Evolutionary conservation across 2,113 vertebrate species (phyloP), one percentile per base, ranked within the genome.

Genomic region (Brachypteracias leptosomus): DNA sequence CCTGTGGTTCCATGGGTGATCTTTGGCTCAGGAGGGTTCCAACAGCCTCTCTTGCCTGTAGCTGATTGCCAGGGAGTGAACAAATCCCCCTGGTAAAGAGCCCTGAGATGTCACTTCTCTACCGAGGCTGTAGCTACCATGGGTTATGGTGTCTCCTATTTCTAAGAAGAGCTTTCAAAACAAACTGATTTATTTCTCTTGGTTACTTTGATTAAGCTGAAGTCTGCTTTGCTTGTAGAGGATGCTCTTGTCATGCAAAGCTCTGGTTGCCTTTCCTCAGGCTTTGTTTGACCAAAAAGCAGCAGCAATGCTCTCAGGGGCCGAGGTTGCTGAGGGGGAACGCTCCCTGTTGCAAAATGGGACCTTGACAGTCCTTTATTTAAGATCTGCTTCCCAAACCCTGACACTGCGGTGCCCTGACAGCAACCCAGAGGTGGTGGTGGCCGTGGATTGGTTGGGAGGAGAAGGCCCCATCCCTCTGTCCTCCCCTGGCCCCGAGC

Each of bases 271-370:
- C 61, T 58, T 75, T 74, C 38, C 38, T 47, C 21, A 7, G 66
- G 33, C 44, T 57, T 68, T 55, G 13, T 72, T 61, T 57, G 36
- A 52, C n/a, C 49, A 47, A 47, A 63, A 51, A 63, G 49, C 54
- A 68, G 47, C 42, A 33, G 36, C 0, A 2, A 63, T 47, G 38
- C 67, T 47, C 42, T 31, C 0, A 1, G 58, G 36, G 31, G 62
- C 58, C 1, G 11, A 20, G 62, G 29, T 18, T 36, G 51, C 25
- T 1, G 7, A 35, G 26, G 33, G 24, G 28, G 25, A 19, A 29
- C 1, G 1, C 35, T 55, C 26, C 25, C 0, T 4, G 9, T 6
- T 47, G 35, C 54, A 36, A n/a, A 63, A 51, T 0, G 1, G 73
- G 54, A 51, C 40, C 65, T 70, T 35, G n/a, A 8, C 35, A 29